Percentiles rank a stretch among this genome's conserved stretches.
These are phyloP conservation scores for Melinaea marsaeus DNA, from an alignment of 2,888 invertebrate genomes.

Conservation along the genomic window DNA sequence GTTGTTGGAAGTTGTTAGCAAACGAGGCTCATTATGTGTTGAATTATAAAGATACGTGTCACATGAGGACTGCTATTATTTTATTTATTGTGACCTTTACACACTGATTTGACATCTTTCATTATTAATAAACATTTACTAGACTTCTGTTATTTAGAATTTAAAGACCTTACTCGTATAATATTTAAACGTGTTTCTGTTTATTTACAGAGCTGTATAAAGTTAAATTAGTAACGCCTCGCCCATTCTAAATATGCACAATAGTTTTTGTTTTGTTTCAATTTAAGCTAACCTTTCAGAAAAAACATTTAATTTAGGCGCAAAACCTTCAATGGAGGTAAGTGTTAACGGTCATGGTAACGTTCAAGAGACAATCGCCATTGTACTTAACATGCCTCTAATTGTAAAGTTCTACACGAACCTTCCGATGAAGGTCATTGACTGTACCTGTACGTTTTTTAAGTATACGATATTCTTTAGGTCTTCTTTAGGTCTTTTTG, in stretches of 20 bases:
- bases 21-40: not conserved
- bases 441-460: not conserved
- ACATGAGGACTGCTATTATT: not conserved
- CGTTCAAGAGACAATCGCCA: slow-evolving; percentile 19
- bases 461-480: not conserved
- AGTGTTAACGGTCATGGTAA: slow-evolving; percentile 18
- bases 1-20: not conserved
- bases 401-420: not conserved
- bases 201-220: too few relatives aligned
- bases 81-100: slow-evolving; percentile 1
- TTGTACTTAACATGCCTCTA: slow-evolving; percentile 10
- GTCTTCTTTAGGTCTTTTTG: too few relatives aligned
- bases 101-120: not conserved
- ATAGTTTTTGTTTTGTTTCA: not conserved
- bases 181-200: too few relatives aligned
- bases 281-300: slow-evolving; percentile 4
- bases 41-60: not conserved
- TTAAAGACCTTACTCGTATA: too few relatives aligned
- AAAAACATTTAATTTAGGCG: not conserved
- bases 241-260: not conserved
- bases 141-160: not conserved
- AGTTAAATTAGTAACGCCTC: too few relatives aligned
- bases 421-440: slow-evolving; percentile 4
- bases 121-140: not conserved
- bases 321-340: not conserved